Conservation (phyloP, 2,113 vertebrate genomes). For the Phyllostomus discolor region DNA sequence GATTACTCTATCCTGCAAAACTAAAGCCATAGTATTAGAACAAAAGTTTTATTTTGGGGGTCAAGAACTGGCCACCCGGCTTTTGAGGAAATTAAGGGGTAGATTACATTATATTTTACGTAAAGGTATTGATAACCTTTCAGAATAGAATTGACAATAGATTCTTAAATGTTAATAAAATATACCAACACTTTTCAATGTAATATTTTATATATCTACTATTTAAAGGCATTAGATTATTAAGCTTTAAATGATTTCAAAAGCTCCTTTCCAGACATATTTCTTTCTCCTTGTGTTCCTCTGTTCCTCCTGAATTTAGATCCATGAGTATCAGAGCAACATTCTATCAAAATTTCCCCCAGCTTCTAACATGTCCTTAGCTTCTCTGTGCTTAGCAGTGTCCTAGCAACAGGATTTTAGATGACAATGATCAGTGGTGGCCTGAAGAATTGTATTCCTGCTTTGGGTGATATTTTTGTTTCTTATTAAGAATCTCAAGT, state of each 20-base stretch:
- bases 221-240: background rate
- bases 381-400: constrained; percentile 7
- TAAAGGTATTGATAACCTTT: background rate
- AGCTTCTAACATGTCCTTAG: constrained; percentile 6
- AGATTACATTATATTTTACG: background rate
- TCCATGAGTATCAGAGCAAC: background rate
- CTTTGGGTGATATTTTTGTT: constrained; percentile 33
- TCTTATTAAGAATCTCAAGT: constrained; percentile 24
- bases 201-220: constrained; percentile 16
- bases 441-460: constrained; percentile 12
- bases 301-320: background rate
- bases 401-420: constrained; percentile 61
- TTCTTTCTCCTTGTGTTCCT: background rate
- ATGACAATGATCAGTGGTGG: constrained; percentile 2
- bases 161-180: background rate
- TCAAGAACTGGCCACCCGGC: background rate
- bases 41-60: background rate
- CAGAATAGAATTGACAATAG: background rate
- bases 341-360: background rate
- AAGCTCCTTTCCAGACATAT: background rate
- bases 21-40: background rate
- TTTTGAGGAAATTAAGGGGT: constrained; percentile 23
- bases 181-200: background rate
- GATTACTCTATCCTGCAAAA: background rate
- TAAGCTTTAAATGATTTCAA: constrained; percentile 7